These are phyloP conservation scores for Rotaria magnacalcarata DNA, from an alignment of 2,888 invertebrate genomes.

Conservation along the genomic window DNA sequence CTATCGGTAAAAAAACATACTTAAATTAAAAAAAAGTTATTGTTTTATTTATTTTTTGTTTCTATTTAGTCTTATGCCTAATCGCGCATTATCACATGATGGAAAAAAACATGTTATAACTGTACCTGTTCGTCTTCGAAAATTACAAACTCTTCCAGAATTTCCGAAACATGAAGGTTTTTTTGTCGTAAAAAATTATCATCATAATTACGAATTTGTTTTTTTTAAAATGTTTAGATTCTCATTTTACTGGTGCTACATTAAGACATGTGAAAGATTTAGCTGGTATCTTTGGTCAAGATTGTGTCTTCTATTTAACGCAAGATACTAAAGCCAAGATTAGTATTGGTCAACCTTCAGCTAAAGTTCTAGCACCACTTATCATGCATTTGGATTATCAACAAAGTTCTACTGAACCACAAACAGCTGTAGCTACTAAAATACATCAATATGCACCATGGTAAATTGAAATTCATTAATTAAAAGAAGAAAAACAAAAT, in stretches of 20 bases:
- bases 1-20: neutral
- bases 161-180: neutral
- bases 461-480: neutral
- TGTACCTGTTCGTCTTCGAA: conserved; percentile 1
- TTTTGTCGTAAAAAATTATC: neutral
- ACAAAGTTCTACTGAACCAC: neutral
- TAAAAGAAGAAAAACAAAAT: neutral
- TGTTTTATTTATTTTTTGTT: neutral
- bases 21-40: neutral
- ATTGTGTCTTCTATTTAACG: neutral
- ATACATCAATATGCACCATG: neutral
- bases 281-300: neutral
- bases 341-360: neutral
- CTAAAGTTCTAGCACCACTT: conserved; percentile 5
- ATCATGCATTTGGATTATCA: conserved; percentile 6
- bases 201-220: no score
- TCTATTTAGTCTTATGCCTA: neutral
- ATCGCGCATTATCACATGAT: conserved; percentile 5
- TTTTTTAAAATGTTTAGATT: neutral
- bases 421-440: neutral
- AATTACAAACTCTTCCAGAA: neutral
- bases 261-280: neutral
- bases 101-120: neutral
- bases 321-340: neutral
- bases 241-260: neutral